phyloP scores from a whole-genome alignment of 2,113 vertebrate species.

The Pipra filicauda region DNA sequence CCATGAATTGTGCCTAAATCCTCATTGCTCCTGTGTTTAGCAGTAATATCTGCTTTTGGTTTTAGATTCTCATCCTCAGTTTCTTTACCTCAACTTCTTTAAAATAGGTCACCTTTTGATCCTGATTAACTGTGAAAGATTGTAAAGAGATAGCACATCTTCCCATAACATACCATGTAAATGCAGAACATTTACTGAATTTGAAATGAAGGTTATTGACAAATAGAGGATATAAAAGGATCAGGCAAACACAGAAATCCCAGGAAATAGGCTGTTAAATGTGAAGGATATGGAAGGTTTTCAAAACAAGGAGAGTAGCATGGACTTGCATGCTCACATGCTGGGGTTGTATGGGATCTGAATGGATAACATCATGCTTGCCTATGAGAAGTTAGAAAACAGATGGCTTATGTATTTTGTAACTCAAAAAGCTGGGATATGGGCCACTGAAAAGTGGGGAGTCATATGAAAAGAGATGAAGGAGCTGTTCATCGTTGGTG shows the following conservation, averaged over 20 bases:
- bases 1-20: not conserved
- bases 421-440: not conserved
- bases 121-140: constrained; percentile 1
- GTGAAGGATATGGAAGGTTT: not conserved
- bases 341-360: not conserved
- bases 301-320: not conserved
- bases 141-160: not conserved
- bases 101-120: constrained; percentile 13
- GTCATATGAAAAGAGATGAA: not conserved
- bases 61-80: not conserved
- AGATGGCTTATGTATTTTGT: not conserved
- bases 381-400: not conserved
- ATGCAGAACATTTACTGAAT: not conserved
- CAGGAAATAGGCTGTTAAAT: not conserved
- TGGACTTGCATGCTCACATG: not conserved
- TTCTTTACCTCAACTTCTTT: not conserved
- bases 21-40: not conserved
- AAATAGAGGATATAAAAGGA: not conserved
- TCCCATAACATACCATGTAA: not conserved
- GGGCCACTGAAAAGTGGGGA: not conserved
- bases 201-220: not conserved
- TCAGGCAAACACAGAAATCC: not conserved
- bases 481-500: not conserved
- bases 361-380: not conserved
- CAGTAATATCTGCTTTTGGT: not conserved